phyloP scores from a whole-genome alignment of 2,888 invertebrate species.

The Lydus trimaculatus region DNA sequence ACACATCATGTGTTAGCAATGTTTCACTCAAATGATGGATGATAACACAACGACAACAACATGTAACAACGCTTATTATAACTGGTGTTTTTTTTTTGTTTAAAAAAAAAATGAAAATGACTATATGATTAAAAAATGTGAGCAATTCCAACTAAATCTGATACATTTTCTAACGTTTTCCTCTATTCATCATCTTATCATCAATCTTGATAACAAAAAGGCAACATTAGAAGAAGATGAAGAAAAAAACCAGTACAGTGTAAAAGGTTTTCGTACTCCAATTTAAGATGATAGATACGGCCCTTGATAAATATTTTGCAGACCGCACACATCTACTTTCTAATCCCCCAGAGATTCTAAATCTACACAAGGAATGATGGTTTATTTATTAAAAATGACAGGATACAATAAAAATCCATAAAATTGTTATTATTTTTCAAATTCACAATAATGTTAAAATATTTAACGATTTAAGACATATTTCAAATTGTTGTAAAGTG shows the following conservation, averaged over 20 bases:
- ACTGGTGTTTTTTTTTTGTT: not conserved
- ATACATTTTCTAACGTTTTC: not conserved
- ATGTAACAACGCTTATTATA: slow-evolving; percentile 7
- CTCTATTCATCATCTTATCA: slow-evolving; percentile 25
- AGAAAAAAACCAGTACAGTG: slow-evolving; percentile 27
- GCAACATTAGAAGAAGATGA: slow-evolving; percentile 37
- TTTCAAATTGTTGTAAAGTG: slow-evolving; percentile 4
- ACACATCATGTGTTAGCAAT: slow-evolving; percentile 29
- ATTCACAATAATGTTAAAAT: not conserved
- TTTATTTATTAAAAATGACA: slow-evolving; percentile 25
- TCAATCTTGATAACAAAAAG: slow-evolving; percentile 38
- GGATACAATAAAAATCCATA: slow-evolving; percentile 3
- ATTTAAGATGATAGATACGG: slow-evolving; percentile 37
- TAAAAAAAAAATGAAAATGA: too few species aligned
- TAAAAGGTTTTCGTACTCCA: slow-evolving; percentile 38
- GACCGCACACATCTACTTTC: slow-evolving; percentile 14
- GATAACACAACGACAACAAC: not conserved
- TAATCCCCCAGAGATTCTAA: slow-evolving; percentile 25
- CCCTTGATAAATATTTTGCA: slow-evolving; percentile 32
- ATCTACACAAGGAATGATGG: not conserved
- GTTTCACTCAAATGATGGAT: slow-evolving; percentile 23
- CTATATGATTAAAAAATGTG: not conserved
- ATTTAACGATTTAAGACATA: not conserved
- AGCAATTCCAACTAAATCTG: not conserved
- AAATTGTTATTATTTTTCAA: not conserved